phyloP scores from a whole-genome alignment of 1,140 invertebrate species.

The Dendroctonus ponderosae region DNA sequence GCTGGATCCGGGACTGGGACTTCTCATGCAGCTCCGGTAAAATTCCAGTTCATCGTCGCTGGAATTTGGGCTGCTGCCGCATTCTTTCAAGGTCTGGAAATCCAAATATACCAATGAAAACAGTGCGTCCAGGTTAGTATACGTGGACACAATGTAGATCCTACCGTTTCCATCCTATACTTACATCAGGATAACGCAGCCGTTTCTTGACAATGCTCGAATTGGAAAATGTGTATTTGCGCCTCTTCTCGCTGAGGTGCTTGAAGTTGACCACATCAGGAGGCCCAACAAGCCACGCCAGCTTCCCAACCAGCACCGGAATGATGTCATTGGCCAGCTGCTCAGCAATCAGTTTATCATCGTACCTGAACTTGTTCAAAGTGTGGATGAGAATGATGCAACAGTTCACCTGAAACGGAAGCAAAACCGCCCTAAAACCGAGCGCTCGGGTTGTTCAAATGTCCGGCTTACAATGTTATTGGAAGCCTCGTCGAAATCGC shows the following conservation, averaged over 20 bases:
- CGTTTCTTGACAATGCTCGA: background rate
- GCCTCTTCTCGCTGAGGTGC: slow-evolving; percentile 16
- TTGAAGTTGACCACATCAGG: slow-evolving; percentile 7
- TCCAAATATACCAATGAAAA: too few species aligned
- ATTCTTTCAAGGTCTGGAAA: slow-evolving; percentile 18
- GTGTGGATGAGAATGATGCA: slow-evolving; percentile 41
- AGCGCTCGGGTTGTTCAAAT: background rate
- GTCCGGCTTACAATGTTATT: slow-evolving; percentile 31
- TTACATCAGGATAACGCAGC: slow-evolving; percentile 13
- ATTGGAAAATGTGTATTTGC: slow-evolving; percentile 14
- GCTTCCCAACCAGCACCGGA: slow-evolving; percentile 39
- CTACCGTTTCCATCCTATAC: background rate
- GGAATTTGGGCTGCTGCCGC: slow-evolving; percentile 12
- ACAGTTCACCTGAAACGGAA: slow-evolving; percentile 37
- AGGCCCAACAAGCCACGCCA: slow-evolving; percentile 37
- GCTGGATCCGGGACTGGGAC: slow-evolving; percentile 35
- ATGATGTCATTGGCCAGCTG: slow-evolving; percentile 41
- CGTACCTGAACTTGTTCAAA: slow-evolving; percentile 44
- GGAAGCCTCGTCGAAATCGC: slow-evolving; percentile 31
- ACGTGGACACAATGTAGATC: too few species aligned
- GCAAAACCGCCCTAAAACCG: background rate
- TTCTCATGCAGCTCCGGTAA: slow-evolving; percentile 5
- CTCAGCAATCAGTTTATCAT: slow-evolving; percentile 39
- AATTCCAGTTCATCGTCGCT: slow-evolving; percentile 34
- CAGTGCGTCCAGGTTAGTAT: too few species aligned